These are phyloP conservation scores for Harpagoxenus sublaevis DNA, from an alignment of 2,888 invertebrate genomes.

Conservation along the genomic window DNA sequence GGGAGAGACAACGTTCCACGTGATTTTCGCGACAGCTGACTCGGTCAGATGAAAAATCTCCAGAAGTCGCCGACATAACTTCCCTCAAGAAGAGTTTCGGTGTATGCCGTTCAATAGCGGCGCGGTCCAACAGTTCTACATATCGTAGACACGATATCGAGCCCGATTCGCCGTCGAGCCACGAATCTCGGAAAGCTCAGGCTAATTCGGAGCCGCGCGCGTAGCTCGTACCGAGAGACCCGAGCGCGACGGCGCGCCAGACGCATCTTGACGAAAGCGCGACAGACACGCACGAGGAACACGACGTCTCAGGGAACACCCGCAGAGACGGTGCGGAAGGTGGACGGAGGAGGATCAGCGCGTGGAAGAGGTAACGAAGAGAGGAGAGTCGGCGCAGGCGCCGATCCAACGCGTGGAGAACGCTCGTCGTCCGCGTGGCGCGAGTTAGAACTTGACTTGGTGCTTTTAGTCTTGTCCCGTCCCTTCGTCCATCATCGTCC, in stretches of 20 bases:
- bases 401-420: conserved; percentile 74
- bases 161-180: conserved; percentile 13
- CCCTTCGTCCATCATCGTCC: conserved; percentile 81
- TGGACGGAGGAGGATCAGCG: not conserved
- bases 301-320: conserved; percentile 27
- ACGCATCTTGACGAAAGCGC: conserved; percentile 29
- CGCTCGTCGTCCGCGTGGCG: conserved; percentile 80
- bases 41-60: conserved; percentile 21
- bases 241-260: conserved; percentile 26
- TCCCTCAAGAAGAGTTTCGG: not conserved
- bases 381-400: conserved; percentile 77
- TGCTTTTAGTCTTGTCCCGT: conserved; percentile 82
- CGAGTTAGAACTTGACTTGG: conserved; percentile 81
- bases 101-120: not conserved
- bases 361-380: conserved; percentile 25
- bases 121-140: not conserved
- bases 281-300: conserved; percentile 15
- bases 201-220: conserved; percentile 39
- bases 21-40: conserved; percentile 4
- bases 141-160: not conserved
- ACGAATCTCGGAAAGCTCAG: conserved; percentile 6
- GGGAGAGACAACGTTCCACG: not conserved
- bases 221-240: conserved; percentile 1
- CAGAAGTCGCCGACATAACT: not conserved
- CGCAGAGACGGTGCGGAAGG: conserved; percentile 21